Evolutionary conservation across 2,888 invertebrate genomes (phyloP).

Genomic region (Podotricha telesiphe): DNA sequence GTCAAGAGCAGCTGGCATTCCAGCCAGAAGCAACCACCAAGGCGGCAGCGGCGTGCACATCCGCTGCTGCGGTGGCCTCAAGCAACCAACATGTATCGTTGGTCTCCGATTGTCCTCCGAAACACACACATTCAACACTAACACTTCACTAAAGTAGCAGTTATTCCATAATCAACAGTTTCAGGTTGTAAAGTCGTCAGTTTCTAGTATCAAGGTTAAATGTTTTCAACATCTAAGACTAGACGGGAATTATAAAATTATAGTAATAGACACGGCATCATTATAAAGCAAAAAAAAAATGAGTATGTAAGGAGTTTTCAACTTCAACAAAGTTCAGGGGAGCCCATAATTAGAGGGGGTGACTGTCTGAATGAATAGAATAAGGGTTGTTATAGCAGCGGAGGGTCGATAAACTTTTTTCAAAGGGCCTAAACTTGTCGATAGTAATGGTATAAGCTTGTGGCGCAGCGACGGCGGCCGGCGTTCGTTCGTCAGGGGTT

Average conservation of each 20-base stretch:
- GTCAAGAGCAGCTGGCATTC: slow-evolving; percentile 83
- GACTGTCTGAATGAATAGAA: slow-evolving; percentile 72
- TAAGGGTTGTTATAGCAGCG: slow-evolving; percentile 79
- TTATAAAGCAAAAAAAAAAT: slow-evolving; percentile 72
- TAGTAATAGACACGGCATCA: slow-evolving; percentile 48
- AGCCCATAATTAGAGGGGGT: slow-evolving; percentile 82
- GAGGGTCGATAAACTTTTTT: slow-evolving; percentile 78
- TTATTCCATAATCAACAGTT: slow-evolving; percentile 73
- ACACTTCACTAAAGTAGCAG: slow-evolving; percentile 70
- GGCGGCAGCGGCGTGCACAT: slow-evolving; percentile 79
- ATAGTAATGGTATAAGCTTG: slow-evolving; percentile 38
- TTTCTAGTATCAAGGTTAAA: slow-evolving; percentile 26
- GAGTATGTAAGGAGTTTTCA: slow-evolving; percentile 67
- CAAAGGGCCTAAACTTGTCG: slow-evolving; percentile 49
- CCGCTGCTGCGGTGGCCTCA: slow-evolving; percentile 69
- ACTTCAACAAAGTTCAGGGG: slow-evolving; percentile 78
- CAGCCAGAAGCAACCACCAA: slow-evolving; percentile 76
- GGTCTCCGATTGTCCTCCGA: slow-evolving; percentile 42
- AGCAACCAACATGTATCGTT: slow-evolving; percentile 51
- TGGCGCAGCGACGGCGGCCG: slow-evolving; percentile 44
- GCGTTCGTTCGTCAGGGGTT: slow-evolving; percentile 21
- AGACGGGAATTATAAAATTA: slow-evolving; percentile 47
- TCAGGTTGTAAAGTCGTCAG: slow-evolving; percentile 55
- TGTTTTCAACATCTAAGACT: background rate
- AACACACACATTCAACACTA: slow-evolving; percentile 68